phyloP scores from a whole-genome alignment of 2,113 vertebrate species.

The Stercorarius parasiticus region DNA sequence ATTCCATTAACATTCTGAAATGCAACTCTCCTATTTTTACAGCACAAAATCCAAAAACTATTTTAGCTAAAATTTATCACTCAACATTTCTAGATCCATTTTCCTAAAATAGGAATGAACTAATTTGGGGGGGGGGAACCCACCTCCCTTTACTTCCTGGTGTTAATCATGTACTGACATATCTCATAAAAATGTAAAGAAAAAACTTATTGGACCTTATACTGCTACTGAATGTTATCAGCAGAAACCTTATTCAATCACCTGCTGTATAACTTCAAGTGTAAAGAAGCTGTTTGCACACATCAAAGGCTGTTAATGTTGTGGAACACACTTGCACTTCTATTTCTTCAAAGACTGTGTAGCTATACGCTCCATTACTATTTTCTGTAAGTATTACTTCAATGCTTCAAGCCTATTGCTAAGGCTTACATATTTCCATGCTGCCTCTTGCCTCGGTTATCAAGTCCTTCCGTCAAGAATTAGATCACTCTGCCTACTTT shows the following conservation, averaged over 20 bases:
- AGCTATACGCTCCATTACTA: background rate
- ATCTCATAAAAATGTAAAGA: background rate
- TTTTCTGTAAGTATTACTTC: background rate
- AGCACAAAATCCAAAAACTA: background rate
- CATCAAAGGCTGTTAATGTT: constrained; percentile 15
- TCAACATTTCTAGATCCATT: background rate
- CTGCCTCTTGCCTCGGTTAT: background rate
- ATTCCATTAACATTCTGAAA: background rate
- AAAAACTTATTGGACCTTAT: background rate
- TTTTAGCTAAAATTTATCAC: background rate
- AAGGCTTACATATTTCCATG: background rate
- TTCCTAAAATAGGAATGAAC: background rate
- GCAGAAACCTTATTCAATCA: background rate
- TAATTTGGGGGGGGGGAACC: rapidly evolving
- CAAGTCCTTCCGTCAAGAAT: background rate
- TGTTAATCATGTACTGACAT: background rate
- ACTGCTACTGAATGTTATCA: background rate
- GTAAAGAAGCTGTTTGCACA: constrained; percentile 11
- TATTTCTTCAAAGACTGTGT: background rate
- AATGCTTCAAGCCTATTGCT: background rate
- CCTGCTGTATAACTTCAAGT: background rate
- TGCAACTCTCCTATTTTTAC: background rate
- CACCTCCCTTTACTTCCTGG: background rate
- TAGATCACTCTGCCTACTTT: background rate
- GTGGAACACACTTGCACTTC: background rate